A percentile compares a stretch with the other conserved stretches of the same genome.
phyloP scores from a whole-genome alignment of 92 coral and sea anemone species.

The Epizoanthus illoricatus region DNA sequence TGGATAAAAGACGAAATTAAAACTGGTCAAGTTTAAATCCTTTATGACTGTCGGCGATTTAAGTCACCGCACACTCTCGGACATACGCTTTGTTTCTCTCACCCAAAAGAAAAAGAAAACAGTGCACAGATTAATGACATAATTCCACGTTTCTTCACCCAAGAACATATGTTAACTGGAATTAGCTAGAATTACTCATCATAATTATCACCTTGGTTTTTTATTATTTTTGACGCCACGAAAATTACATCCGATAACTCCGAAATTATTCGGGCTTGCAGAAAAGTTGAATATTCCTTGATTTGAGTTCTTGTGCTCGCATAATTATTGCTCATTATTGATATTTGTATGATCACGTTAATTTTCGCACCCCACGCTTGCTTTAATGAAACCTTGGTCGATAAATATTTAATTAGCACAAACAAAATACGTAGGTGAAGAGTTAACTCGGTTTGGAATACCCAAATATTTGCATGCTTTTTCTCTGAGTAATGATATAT shows the following conservation, averaged over 20 bases:
- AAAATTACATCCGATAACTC: not conserved
- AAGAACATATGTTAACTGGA: not conserved
- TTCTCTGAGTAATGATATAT: not conserved
- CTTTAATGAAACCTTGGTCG: not conserved
- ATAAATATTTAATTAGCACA: conserved; percentile 9
- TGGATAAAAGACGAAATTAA: not conserved
- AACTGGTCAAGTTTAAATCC: not conserved
- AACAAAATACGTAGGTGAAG: not conserved
- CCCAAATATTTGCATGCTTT: not conserved
- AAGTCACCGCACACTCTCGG: not conserved
- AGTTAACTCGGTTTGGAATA: not conserved
- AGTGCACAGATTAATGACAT: not conserved
- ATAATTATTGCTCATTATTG: not conserved
- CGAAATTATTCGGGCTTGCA: not conserved
- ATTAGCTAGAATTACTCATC: not conserved
- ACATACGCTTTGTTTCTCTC: not conserved
- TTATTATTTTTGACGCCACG: not conserved
- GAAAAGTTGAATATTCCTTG: not conserved
- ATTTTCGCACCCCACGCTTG: not conserved
- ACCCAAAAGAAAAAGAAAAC: not conserved
- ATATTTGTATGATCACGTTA: not conserved
- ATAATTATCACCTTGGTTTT: too few relatives aligned
- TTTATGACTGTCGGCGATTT: not conserved
- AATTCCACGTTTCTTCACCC: not conserved
- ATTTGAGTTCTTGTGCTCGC: not conserved